phyloP scores from a whole-genome alignment of 2,113 vertebrate genomes.

The Calyptomena viridis region DNA sequence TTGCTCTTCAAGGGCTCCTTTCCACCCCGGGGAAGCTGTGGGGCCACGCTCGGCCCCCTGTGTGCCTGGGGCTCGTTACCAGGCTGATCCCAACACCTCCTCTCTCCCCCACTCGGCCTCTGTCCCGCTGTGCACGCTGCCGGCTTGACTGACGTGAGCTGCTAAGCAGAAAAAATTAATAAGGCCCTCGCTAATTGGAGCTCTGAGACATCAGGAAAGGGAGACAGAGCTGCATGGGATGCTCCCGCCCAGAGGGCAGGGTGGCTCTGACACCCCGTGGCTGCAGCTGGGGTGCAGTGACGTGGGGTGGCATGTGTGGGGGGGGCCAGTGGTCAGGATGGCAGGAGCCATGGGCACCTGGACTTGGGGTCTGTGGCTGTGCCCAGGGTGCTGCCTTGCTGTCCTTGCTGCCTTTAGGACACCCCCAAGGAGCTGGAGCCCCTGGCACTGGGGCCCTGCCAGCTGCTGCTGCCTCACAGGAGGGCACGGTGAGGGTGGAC shows the following conservation, averaged over 20 bases:
- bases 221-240: background rate
- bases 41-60: background rate
- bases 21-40: background rate
- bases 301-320: background rate
- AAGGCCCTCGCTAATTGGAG: background rate
- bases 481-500: accelerated
- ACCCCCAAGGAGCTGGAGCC: background rate
- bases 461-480: background rate
- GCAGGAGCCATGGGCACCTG: no score
- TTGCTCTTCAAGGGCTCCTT: background rate
- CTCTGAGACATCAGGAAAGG: background rate
- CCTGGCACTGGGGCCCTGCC: background rate
- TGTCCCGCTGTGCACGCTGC: accelerated
- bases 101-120: background rate
- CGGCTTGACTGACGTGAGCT: background rate
- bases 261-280: accelerated
- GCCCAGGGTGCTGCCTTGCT: background rate
- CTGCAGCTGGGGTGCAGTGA: accelerated
- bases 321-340: background rate
- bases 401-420: background rate
- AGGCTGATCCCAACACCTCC: background rate
- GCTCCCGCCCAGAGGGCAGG: background rate
- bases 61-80: background rate
- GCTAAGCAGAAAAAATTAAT: constrained; percentile 6
- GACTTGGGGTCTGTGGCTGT: background rate